phyloP scores from a whole-genome alignment of 2,113 vertebrate species.

The Meleagris gallopavo region DNA sequence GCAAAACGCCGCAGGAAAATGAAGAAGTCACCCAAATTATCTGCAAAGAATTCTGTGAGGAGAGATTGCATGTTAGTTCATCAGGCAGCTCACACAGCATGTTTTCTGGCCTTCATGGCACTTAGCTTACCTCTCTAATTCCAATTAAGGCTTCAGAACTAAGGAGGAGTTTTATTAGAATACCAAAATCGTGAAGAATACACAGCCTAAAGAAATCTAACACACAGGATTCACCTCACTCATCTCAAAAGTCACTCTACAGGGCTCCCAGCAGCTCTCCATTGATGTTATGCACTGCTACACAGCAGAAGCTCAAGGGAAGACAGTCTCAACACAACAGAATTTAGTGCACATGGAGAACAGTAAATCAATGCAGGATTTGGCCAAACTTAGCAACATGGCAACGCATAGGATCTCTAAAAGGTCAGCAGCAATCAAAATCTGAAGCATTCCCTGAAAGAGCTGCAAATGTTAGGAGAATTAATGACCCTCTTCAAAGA shows the following conservation, averaged over 20 bases:
- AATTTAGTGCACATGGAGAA: background rate
- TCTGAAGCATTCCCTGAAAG: background rate
- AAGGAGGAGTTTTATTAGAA: background rate
- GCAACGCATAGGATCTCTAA: rapidly evolving
- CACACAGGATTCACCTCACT: rapidly evolving
- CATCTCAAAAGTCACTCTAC: background rate
- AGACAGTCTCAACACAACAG: background rate
- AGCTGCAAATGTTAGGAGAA: background rate
- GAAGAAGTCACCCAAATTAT: slow-evolving; percentile 97
- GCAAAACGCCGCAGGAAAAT: slow-evolving; percentile 96
- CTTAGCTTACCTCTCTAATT: background rate
- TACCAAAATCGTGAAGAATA: rapidly evolving
- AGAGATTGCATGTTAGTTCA: background rate
- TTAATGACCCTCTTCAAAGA: background rate
- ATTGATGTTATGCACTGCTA: rapidly evolving
- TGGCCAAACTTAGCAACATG: background rate
- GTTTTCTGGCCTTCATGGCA: background rate
- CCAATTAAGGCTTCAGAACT: rapidly evolving
- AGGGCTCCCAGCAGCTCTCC: background rate
- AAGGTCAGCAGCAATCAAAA: background rate
- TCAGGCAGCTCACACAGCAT: background rate
- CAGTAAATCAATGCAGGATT: rapidly evolving
- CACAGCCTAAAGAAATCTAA: background rate
- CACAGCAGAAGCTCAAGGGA: background rate
- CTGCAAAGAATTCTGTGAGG: slow-evolving; percentile 94